Base-by-base conservation (phyloP, 1,140 invertebrate species). In the Antheraea pernyi region DNA sequence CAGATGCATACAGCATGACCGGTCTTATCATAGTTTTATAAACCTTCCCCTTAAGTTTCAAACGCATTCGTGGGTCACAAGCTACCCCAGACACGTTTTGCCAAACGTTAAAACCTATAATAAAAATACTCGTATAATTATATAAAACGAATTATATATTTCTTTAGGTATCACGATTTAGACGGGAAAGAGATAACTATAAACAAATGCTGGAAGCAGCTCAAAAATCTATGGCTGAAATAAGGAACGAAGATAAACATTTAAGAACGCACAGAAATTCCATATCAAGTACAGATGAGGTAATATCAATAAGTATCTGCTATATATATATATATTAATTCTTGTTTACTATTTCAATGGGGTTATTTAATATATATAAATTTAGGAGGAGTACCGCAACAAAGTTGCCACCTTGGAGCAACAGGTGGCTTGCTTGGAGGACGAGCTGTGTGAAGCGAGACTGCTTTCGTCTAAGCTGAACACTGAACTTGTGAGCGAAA, bases 131-230 rank as follows among this genome's bases (percentile, higher is more conserved):
- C n/a, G n/a, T n/a, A n/a, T n/a, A n/a, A n/a, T n/a, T n/a, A n/a
- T n/a, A n/a, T n/a, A n/a, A n/a, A n/a, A n/a, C n/a, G n/a, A n/a
- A n/a, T n/a, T n/a, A n/a, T n/a, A n/a, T n/a, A n/a, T 39, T 16
- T 19, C 70, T 70, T 9, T 62, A 92, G 90, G 85, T 95, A 11
- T 93, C 94, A 2, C 94, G 96, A 78, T 97, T 99, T 81, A 97
- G 97, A 82, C 93, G 96, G 69, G 98, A 99, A 91, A 94, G 97
- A 58, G 97, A 99, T 82, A 96, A 96, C 37, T 98, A 97, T 78
- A 97, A 97, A 76, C 97, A 98, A 82, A 97, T 99, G 95, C 81
- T 98, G 37, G 97, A 98, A 80, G 95, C 95, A 18, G 96, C 97
- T 0, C 97, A 97, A 82, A 97, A 96, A 91, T 97, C 95, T 18